These are phyloP conservation scores for Drosophila gunungcola DNA, from an alignment of 1,140 invertebrate genomes.

Conservation along the genomic window DNA sequence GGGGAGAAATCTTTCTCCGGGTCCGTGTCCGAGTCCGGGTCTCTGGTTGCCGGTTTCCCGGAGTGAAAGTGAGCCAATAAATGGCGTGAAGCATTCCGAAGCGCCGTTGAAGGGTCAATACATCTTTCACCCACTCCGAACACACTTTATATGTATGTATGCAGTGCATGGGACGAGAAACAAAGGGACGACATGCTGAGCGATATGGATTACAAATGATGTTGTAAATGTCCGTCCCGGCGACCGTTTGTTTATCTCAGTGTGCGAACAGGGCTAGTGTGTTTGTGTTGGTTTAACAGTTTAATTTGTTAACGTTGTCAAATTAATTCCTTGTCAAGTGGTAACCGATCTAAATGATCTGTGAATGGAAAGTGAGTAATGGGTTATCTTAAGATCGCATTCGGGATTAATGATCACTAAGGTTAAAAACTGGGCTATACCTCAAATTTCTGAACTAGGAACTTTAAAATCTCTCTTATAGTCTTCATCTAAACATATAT, in stretches of 20 bases:
- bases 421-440: not conserved
- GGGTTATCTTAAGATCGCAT: not conserved
- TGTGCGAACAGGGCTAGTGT: constrained; percentile 16
- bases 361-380: not conserved
- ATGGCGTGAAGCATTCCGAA: constrained; percentile 78
- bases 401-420: not conserved
- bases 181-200: constrained; percentile 75
- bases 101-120: constrained; percentile 79
- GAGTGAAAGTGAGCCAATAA: constrained; percentile 81
- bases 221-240: constrained; percentile 67
- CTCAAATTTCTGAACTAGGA: not conserved
- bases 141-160: constrained; percentile 10
- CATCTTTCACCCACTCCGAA: constrained; percentile 60
- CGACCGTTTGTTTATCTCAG: constrained; percentile 34
- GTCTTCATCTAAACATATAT: too few species aligned
- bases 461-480: not conserved
- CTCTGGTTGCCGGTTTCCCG: constrained; percentile 22
- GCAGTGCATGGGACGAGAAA: not conserved
- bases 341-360: constrained; percentile 42
- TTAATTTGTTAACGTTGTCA: constrained; percentile 84
- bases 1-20: constrained; percentile 45
- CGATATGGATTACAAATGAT: constrained; percentile 84
- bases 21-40: constrained; percentile 16
- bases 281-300: constrained; percentile 72
- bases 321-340: constrained; percentile 80